Conservation (phyloP, 2,797 vertebrate genomes). For the Acropternis orthonyx region DNA sequence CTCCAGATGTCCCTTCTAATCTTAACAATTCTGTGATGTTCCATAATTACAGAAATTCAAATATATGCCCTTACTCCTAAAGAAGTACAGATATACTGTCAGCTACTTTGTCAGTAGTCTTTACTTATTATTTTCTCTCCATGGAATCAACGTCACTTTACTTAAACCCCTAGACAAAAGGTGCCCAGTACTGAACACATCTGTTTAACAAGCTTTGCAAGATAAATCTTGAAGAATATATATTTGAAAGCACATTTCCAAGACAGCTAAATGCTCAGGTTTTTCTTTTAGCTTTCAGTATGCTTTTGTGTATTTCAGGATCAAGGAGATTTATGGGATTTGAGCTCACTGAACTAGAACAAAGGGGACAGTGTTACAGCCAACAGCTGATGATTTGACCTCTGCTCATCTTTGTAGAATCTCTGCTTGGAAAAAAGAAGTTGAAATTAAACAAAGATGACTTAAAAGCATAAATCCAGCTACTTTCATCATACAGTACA, state of each 20-base stretch:
- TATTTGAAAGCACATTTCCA: constrained; percentile 34
- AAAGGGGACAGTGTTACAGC: neutral
- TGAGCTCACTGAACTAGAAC: constrained; percentile 3
- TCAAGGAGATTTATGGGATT: constrained; percentile 18
- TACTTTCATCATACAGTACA: neutral
- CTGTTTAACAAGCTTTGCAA: constrained; percentile 26
- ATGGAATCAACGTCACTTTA: constrained; percentile 4
- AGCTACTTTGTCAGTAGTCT: neutral
- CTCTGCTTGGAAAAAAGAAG: neutral
- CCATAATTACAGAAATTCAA: neutral
- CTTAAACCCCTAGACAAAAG: constrained; percentile 18
- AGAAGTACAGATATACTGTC: neutral
- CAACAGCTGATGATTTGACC: constrained; percentile 47
- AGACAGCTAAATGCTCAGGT: constrained; percentile 14
- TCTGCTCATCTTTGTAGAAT: constrained; percentile 14
- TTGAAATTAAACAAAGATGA: constrained; percentile 29
- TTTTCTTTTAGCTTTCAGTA: constrained; percentile 20
- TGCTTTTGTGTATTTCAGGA: constrained; percentile 38
- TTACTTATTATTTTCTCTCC: neutral
- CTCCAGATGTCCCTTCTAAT: neutral
- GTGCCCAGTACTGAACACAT: neutral
- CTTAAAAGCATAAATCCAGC: constrained; percentile 5
- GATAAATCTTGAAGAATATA: constrained; percentile 11
- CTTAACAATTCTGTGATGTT: neutral
- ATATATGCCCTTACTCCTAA: neutral